A percentile compares a stretch with the other conserved stretches of the same genome.
Evolutionary conservation across 2,888 invertebrate genomes (phyloP).

Genomic region (Tenthredo notha): DNA sequence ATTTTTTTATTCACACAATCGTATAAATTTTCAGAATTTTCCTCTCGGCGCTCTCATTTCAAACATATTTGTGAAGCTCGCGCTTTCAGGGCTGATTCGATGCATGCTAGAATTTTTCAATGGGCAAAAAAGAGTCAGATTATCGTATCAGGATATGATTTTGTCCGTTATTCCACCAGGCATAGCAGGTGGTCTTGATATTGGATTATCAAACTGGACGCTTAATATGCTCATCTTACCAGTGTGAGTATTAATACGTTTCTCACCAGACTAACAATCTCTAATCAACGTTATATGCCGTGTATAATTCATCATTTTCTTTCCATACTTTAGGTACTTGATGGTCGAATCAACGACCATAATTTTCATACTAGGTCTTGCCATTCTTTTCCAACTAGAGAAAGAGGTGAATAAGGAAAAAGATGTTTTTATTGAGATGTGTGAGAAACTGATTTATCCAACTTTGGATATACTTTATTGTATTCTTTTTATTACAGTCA

Average conservation of each 20-base stretch:
- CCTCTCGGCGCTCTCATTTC: constrained; percentile 94
- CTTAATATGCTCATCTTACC: constrained; percentile 96
- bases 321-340: constrained; percentile 86
- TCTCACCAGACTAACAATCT: background rate
- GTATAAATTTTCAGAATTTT: background rate
- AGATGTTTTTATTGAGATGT: background rate
- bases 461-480: background rate
- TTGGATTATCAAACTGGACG: constrained; percentile 99
- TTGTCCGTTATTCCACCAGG: constrained; percentile 91
- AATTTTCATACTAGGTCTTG: constrained; percentile 97
- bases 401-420: constrained; percentile 85
- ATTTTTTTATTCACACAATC: background rate
- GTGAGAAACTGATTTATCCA: background rate
- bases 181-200: constrained; percentile 96
- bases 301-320: constrained; percentile 41
- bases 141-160: constrained; percentile 90
- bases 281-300: background rate
- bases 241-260: constrained; percentile 81
- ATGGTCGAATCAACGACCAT: constrained; percentile 99
- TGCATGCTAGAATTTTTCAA: constrained; percentile 79
- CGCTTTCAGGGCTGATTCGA: constrained; percentile 88
- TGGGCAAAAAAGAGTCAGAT: constrained; percentile 83
- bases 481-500: constrained; percentile 84
- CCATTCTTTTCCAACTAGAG: constrained; percentile 94
- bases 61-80: constrained; percentile 94